Evolutionary conservation across 2,888 invertebrate species (phyloP), one percentile per base, ranked within the genome.

Genomic region (Xestoiulus laeticollis): DNA sequence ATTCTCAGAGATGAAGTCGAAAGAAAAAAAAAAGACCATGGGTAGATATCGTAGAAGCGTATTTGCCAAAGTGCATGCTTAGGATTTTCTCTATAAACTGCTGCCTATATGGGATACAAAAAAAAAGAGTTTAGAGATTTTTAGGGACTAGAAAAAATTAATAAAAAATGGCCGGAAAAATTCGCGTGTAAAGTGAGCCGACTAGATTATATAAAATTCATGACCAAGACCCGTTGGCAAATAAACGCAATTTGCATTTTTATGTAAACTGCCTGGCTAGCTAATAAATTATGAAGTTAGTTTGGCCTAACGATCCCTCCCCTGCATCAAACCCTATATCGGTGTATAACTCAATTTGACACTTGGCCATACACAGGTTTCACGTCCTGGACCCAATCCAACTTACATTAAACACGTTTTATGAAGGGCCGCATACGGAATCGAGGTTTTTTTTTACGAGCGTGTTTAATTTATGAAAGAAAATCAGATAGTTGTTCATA

Each of bases 341-440:
- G 78, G 78, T 78, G 78, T 22, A 30, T 78, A 78, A 78, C 78
- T 78, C 78, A 78, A 78, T 78, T 78, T 78, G 78, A 78, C 78
- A 78, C 78, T 78, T 2, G 78, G 78, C 78, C 78, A 78, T n/a
- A n/a, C 78, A 78, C 78, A 78, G 78, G 78, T 78, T 78, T 78
- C 14, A 30, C 26, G 26, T 30, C 30, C 78, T 78, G 78, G 78
- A 78, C 78, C 78, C 26, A 8, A 78, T 78, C 78, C 78, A 78
- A 78, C 30, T 78, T 78, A 8, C 26, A 22, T 68, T 68, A 26
- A 68, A 68, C n/a, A 68, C 59, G 59, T 68, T 68, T 68, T 68
- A 68, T 68, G 59, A 22, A 68, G 59, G 59, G 26, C 59, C 59
- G 59, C 59, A 68, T 68, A 68, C 59, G 59, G 59, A 68, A 68